Evolutionary conservation across 2,888 invertebrate genomes (phyloP), one percentile per base, ranked within the genome.

Genomic region (Hoplodrina blanda): DNA sequence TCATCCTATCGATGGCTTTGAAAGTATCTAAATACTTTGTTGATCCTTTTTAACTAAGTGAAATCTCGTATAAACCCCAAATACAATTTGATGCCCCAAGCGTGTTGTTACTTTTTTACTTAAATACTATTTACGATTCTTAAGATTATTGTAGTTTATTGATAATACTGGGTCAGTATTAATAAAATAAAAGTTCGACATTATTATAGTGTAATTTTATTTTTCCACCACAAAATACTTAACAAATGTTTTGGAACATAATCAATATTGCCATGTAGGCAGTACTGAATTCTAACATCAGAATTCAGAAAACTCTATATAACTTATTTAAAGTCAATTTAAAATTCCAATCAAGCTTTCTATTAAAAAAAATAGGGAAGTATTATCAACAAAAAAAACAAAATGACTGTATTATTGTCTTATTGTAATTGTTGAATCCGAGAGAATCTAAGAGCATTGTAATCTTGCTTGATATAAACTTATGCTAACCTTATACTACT

Each of bases 171-270:
- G 79, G 62, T 75, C 61, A 63, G 61, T 73, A 77, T 63, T 57
- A 74, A 69, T 81, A 68, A 76, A 82, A 76, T 79, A 76, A 80
- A 86, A 77, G 8, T 70, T 79, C 74, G 30, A 64, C 67, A 69
- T 63, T 63, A 69, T 63, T 63, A 73, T 76, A 66, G 68, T 83
- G 57, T 74, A 69, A 63, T 63, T 85, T 83, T 85, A 85, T 85
- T 83, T 69, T 71, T 67, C 80, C 83, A 76, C 77, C 77, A 83
- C 69, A 80, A 80, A 78, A 78, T 79, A 65, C 82, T 69, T 76
- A 73, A 75, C 70, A 75, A 69, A 61, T 64, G 62, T 46, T 62
- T 59, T 68, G 57, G 62, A 69, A 72, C 59, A 56, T 69, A 75
- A 66, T 68, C 57, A 69, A 72, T 55, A 77, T 59, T 44, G 68